Evolutionary conservation across 1,140 invertebrate species (phyloP).

Genomic region (Macrobrachium nipponense): DNA sequence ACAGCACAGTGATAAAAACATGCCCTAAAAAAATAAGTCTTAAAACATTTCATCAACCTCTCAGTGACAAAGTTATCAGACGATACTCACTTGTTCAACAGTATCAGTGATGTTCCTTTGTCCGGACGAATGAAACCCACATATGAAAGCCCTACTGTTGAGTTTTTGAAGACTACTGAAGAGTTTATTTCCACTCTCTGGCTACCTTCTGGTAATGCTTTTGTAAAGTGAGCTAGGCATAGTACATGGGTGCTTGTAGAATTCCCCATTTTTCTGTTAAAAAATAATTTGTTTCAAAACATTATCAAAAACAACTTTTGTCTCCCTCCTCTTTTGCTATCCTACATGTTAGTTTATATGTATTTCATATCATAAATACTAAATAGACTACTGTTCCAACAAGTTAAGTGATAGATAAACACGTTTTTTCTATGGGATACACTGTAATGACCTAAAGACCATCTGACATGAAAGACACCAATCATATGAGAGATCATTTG

Average conservation of each 20-base stretch:
- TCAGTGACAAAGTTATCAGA: no score
- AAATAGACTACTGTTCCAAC: no score
- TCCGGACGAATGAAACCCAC: neutral
- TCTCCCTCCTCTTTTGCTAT: conserved; percentile 1
- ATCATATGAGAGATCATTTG: no score
- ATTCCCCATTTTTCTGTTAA: conserved; percentile 72
- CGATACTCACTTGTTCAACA: neutral
- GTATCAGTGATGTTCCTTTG: neutral
- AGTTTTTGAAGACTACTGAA: neutral
- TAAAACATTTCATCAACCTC: no score
- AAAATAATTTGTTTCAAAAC: conserved; percentile 73
- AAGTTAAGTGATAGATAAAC: no score
- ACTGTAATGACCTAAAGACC: no score
- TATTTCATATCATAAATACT: no score
- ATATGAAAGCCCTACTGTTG: neutral
- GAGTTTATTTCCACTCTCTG: conserved; percentile 24
- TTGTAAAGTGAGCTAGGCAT: conserved; percentile 77
- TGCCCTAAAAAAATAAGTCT: no score
- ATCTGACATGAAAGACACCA: no score
- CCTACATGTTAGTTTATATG: no score
- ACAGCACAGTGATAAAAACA: no score
- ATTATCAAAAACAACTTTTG: neutral
- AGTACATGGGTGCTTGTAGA: conserved; percentile 75
- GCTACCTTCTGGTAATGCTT: conserved; percentile 75
- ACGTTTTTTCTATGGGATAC: no score